Evolutionary conservation across 1,140 invertebrate genomes (phyloP), one percentile per base, ranked within the genome.

Genomic region (Orchestia grillus): DNA sequence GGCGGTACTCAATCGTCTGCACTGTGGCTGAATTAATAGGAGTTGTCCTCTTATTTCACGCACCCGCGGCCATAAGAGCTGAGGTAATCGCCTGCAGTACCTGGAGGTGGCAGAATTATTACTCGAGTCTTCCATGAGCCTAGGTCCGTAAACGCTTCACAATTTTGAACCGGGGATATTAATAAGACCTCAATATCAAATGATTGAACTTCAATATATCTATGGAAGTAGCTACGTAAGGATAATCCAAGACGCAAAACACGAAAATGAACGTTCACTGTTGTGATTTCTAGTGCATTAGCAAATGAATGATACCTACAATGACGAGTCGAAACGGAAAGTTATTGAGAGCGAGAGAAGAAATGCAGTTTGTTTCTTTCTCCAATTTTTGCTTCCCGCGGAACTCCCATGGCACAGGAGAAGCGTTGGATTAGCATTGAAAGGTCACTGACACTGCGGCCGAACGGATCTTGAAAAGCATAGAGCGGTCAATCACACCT

Each of bases 11-110:
- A 90, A 3, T 90, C 88, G 1, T 15, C 36, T 90, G 41, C 11
- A 90, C 11, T 90, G 43, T 44, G 45, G 8, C 19, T 40, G 47
- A n/a, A 94, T 94, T 44, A 47, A 94, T 40, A 41, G 47, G 15
- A 47, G 6, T 94, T 44, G 43, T 44, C 92, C 44, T 92, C n/a
- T 44, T 94, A 94, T 94, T 94, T 94, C 92, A 94, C 44, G 92
- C 92, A 45, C 44, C 44, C 19, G 40, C 92, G 44, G 47, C 92
- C 45, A n/a, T n/a, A 19, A 91, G 88, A 94, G 41, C 88, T 44
- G 36, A 90, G n/a, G 41, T 11, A 43, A 0, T 90, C 43, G 4
- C 41, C 88, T 42, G 0, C 0, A 90, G 28, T 90, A 42, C 88
- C 88, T 90, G 62, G 62, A 77, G 62, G 62, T 77, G 62, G 47